Percentiles rank a stretch among this genome's conserved stretches.
Conservation (phyloP, 2,113 vertebrate species). For the Pelecanus crispus region DNA sequence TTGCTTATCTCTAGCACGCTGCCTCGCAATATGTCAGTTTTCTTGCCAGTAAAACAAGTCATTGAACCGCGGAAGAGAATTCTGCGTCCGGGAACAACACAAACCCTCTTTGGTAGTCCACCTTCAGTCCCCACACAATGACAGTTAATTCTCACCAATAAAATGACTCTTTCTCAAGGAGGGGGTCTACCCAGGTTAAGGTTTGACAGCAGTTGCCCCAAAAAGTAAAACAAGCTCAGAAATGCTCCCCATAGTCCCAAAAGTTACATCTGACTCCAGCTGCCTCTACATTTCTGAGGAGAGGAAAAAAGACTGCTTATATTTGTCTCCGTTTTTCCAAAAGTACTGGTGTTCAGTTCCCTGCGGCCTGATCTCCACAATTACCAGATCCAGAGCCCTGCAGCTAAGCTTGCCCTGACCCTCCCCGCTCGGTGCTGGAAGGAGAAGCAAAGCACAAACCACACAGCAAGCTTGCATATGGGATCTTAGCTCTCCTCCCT, state of each 20-base stretch:
- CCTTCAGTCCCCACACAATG: too few species aligned
- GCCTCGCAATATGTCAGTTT: neutral
- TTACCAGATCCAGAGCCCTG: neutral
- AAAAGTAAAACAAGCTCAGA: neutral
- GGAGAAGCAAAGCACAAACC: neutral
- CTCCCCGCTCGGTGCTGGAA: accelerated
- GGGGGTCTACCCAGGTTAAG: neutral
- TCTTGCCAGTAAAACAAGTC: neutral
- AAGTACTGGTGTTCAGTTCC: neutral
- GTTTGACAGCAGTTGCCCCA: neutral
- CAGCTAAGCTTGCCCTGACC: neutral
- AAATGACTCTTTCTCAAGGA: neutral
- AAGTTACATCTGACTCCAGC: neutral
- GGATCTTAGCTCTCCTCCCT: too few species aligned
- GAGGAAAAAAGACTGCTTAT: neutral
- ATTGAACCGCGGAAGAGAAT: neutral
- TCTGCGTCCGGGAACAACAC: neutral
- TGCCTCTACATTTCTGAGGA: neutral
- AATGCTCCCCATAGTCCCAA: neutral
- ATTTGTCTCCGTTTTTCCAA: neutral
- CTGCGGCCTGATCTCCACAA: neutral
- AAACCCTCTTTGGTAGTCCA: neutral
- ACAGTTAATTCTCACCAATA: neutral
- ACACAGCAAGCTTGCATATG: neutral
- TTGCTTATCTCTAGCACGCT: neutral